Percentiles rank a stretch among this genome's conserved stretches.
These are phyloP conservation scores for Argyresthia albistria DNA, from an alignment of 2,888 invertebrate genomes.

Conservation along the genomic window DNA sequence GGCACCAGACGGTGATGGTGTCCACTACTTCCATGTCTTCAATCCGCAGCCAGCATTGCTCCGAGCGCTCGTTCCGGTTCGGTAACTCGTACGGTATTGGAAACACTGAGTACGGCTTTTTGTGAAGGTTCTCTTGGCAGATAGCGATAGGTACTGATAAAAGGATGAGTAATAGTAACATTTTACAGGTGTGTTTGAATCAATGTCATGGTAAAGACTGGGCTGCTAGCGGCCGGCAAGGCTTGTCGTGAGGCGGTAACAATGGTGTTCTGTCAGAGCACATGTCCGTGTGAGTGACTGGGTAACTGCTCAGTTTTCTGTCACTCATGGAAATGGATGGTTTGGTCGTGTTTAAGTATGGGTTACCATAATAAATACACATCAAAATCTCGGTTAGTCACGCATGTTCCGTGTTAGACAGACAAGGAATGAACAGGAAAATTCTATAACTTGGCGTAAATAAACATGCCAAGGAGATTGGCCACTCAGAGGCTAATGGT, in stretches of 20 bases:
- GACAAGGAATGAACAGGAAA: no score
- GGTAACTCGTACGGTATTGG: conserved; percentile 54
- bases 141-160: background rate
- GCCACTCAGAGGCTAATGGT: no score
- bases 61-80: conserved; percentile 48
- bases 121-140: conserved; percentile 16
- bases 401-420: no score
- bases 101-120: conserved; percentile 30
- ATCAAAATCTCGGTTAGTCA: no score
- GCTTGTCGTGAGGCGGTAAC: no score
- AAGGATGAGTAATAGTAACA: conserved; percentile 36
- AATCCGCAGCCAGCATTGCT: conserved; percentile 57
- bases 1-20: conserved; percentile 42
- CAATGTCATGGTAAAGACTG: conserved; percentile 58
- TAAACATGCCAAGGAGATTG: no score
- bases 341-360: no score
- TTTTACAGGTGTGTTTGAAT: conserved; percentile 51
- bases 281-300: background rate
- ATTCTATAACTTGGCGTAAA: no score
- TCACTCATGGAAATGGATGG: no score
- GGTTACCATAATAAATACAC: no score
- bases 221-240: conserved; percentile 10
- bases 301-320: no score
- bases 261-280: no score
- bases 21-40: conserved; percentile 53